Evolutionary conservation across 2,797 vertebrate genomes (phyloP), one percentile per base, ranked within the genome.

Genomic region (Lophius americanus): DNA sequence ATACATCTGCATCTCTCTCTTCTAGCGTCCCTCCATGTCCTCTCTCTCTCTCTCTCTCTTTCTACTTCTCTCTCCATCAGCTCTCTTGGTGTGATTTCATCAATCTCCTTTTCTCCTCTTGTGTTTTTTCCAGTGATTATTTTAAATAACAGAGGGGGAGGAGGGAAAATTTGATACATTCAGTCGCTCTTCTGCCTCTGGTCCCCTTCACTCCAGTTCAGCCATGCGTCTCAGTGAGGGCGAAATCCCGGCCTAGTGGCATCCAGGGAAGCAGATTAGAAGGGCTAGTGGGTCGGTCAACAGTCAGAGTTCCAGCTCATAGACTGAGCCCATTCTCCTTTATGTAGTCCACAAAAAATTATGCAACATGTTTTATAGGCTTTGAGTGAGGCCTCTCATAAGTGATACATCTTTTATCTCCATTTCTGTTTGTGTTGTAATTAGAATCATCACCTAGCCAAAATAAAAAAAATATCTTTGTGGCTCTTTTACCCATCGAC

Each of bases 161-260:
- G 36, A 52, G 63, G 68, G 60, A 35, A 54, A 60, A 70, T 47
- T n/a, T 10, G 44, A 64, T 86, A 79, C 81, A 80, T 82, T 88
- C 85, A 79, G 61, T 59, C 2, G 56, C 49, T 68, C 58, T 60
- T 54, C 64, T 59, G 62, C 55, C 36, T 74, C 64, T 62, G 33
- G 51, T 55, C 4, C 3, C 52, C 56, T 50, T 78, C 48, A 55
- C 23, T 72, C 76, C 0, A 57, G 14, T 70, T 42, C 36, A 37
- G 1, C 55, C 60, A 39, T 43, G 39, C 10, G 10, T 54, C 54
- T 38, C 7, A 6, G 38, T 64, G 53, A 52, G 3, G 50, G 55
- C n/a, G 35, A 13, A 12, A 60, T 70, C 42, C 41, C 42, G 51
- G 11, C 1, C 0, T 39, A 32, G 53, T 60, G 36, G 13, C 47